Evolutionary conservation across 2,113 vertebrate genomes (phyloP).

Genomic region (Pampusana beccarii): DNA sequence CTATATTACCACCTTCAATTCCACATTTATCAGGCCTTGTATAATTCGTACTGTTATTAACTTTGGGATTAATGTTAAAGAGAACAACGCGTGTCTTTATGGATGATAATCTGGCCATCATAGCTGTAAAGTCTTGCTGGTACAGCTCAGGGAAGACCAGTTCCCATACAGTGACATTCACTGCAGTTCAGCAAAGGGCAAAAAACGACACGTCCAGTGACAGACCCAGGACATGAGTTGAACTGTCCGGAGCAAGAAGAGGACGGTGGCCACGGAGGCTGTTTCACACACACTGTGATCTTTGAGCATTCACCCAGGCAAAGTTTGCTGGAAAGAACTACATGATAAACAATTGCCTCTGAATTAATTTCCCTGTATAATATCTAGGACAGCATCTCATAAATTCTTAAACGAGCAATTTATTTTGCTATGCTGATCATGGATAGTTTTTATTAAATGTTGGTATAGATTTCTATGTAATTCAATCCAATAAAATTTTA

Average conservation of each 20-base stretch:
- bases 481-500: not conserved
- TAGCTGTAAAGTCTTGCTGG: not conserved
- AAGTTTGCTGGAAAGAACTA: not conserved
- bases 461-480: not conserved
- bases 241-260: not conserved
- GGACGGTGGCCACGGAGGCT: not conserved
- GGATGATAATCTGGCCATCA: not conserved
- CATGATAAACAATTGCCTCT: not conserved
- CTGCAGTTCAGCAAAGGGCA: not conserved
- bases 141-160: not conserved
- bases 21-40: not conserved
- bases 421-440: not conserved
- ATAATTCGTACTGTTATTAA: not conserved
- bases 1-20: not conserved
- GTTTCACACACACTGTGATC: fast-evolving
- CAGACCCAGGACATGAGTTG: too few species aligned
- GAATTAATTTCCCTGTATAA: not conserved
- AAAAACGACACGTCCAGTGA: not conserved
- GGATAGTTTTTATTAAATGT: not conserved
- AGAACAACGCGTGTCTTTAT: fast-evolving
- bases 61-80: not conserved
- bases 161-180: not conserved
- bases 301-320: not conserved
- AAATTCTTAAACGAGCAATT: not conserved
- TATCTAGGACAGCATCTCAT: not conserved